Conservation (phyloP, 2,113 vertebrate species). For the Odontesthes bonariensis region DNA sequence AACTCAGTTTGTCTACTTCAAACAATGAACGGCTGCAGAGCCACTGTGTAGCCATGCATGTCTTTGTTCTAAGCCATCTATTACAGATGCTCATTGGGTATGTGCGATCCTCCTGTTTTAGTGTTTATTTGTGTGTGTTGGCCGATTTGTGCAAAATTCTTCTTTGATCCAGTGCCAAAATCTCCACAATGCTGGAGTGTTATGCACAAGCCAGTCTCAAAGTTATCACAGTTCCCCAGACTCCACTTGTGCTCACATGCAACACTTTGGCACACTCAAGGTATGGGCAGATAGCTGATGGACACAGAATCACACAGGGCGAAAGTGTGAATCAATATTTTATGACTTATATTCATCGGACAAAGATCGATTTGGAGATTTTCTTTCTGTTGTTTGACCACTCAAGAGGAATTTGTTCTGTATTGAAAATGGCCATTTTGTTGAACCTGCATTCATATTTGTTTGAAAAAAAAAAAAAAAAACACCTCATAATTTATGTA, state of each 20-base stretch:
- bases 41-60: background rate
- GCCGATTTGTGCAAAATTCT: constrained; percentile 1
- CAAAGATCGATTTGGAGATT: background rate
- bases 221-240: constrained; percentile 30
- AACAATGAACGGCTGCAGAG: constrained; percentile 14
- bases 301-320: background rate
- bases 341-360: background rate
- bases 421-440: no score
- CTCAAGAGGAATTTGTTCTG: background rate
- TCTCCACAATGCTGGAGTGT: constrained; percentile 15
- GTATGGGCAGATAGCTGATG: background rate
- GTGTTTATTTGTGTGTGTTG: background rate
- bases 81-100: background rate
- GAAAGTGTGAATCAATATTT: background rate
- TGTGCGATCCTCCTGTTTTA: constrained; percentile 12
- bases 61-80: background rate
- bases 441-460: no score
- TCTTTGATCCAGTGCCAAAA: constrained; percentile 42
- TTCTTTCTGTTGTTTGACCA: background rate
- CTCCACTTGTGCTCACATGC: background rate
- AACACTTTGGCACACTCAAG: background rate
- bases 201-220: constrained; percentile 8
- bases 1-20: constrained; percentile 36
- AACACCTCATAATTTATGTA: no score
- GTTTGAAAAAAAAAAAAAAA: no score